Conservation (phyloP, 2,888 invertebrate species). For the Drosophila pseudotakahashii region DNA sequence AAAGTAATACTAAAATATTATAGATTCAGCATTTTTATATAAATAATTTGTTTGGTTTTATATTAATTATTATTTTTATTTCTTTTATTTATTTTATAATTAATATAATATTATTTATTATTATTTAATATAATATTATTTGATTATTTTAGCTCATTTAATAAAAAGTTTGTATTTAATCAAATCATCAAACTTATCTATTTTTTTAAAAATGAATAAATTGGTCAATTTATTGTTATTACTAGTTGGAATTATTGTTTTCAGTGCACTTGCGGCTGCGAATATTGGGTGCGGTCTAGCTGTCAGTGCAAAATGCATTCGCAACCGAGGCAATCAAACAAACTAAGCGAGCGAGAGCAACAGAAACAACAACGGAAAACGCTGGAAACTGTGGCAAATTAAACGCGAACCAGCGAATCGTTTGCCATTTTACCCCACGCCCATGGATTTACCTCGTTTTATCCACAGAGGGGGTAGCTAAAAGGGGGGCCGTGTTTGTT, state of each 20-base stretch:
- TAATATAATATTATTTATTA: too few species aligned
- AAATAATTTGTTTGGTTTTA: too few species aligned
- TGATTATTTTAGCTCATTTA: too few species aligned
- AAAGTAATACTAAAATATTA: too few species aligned
- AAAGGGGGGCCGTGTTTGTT: slow-evolving; percentile 20
- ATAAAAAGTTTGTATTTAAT: too few species aligned
- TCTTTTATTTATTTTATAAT: too few species aligned
- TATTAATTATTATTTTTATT: too few species aligned
- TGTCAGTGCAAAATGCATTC: slow-evolving; percentile 50
- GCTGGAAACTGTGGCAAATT: slow-evolving; percentile 40
- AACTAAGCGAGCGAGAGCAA: slow-evolving; percentile 37
- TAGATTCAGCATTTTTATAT: too few species aligned
- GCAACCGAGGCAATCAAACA: slow-evolving; percentile 60
- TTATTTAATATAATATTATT: too few species aligned
- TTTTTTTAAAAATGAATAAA: too few species aligned
- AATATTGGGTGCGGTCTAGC: slow-evolving; percentile 14
- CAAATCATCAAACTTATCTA: too few species aligned
- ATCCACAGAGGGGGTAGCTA: not conserved
- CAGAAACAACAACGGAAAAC: slow-evolving; percentile 27
- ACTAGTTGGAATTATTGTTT: not conserved
- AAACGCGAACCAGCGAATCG: slow-evolving; percentile 46
- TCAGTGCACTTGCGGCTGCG: slow-evolving; percentile 7
- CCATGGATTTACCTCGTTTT: slow-evolving; percentile 12
- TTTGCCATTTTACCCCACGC: slow-evolving; percentile 10
- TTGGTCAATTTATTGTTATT: too few species aligned